These are phyloP conservation scores for Chaetodon trifasciatus DNA, from an alignment of 2,797 vertebrate species.

Conservation along the genomic window DNA sequence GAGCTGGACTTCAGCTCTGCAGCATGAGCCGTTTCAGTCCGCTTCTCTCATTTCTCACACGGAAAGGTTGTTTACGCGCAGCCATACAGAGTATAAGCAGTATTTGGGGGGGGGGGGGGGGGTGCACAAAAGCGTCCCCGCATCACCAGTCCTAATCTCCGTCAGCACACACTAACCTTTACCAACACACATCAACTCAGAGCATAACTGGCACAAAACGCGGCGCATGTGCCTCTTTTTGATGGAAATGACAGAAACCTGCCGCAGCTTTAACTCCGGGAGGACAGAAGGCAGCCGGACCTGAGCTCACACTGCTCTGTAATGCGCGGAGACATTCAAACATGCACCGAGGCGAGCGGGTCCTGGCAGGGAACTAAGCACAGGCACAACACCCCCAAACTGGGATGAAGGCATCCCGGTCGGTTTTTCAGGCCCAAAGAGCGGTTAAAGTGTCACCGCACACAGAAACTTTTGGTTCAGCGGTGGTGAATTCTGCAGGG, in stretches of 20 bases:
- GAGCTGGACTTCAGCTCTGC: conserved; percentile 12
- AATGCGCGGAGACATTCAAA: conserved; percentile 21
- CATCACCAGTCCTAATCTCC: conserved; percentile 35
- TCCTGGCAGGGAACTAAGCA: background rate
- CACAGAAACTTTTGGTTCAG: conserved; percentile 39
- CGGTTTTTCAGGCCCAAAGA: background rate
- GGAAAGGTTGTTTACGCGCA: too few species aligned
- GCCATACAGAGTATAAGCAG: accelerated
- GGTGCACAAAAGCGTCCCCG: conserved; percentile 27
- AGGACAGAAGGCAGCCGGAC: background rate
- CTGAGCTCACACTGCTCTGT: background rate
- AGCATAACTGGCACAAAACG: background rate
- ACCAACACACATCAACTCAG: background rate
- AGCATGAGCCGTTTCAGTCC: too few species aligned
- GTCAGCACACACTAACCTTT: conserved; percentile 52
- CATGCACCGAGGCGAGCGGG: conserved; percentile 11
- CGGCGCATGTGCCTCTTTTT: background rate
- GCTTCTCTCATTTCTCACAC: too few species aligned
- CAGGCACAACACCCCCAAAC: background rate
- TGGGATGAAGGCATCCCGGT: background rate
- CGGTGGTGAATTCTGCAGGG: background rate
- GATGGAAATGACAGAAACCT: background rate
- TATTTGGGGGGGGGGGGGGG: background rate
- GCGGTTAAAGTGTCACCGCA: background rate
- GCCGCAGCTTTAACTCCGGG: background rate